A percentile compares a stretch with the other conserved stretches of the same genome.
Conservation (phyloP, 2,113 vertebrate species). For the Tor tambroides region DNA sequence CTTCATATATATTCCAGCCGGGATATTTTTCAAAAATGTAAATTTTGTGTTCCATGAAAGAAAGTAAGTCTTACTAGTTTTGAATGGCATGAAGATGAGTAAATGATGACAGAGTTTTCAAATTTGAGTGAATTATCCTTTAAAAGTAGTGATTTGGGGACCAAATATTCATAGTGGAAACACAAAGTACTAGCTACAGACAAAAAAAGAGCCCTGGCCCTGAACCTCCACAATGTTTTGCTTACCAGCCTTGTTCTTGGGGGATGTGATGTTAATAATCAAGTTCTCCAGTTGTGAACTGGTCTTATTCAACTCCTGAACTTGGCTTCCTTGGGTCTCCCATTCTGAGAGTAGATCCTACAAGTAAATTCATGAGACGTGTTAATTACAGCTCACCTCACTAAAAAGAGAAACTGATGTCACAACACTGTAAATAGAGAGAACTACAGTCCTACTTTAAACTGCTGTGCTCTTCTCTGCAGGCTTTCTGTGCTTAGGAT, state of each 20-base stretch:
- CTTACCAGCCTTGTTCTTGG: slow-evolving; percentile 81
- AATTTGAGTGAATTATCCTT: neutral
- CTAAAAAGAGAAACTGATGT: slow-evolving; percentile 11
- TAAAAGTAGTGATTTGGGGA: neutral
- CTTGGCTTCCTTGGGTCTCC: slow-evolving; percentile 78
- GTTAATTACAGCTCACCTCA: slow-evolving; percentile 16
- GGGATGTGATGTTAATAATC: slow-evolving; percentile 89
- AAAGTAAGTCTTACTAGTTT: neutral
- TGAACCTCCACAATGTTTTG: slow-evolving; percentile 56
- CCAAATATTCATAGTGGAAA: neutral
- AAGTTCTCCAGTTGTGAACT: slow-evolving; percentile 89
- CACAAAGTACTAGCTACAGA: neutral
- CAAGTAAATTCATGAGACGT: neutral
- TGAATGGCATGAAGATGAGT: neutral
- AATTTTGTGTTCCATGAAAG: neutral
- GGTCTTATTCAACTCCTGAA: slow-evolving; percentile 85
- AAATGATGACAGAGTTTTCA: neutral
- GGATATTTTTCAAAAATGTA: too few relatives aligned
- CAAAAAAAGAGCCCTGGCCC: neutral
- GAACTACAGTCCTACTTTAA: slow-evolving; percentile 79
- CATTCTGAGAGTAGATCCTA: slow-evolving; percentile 88
- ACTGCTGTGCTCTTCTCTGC: slow-evolving; percentile 83
- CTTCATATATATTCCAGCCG: too few relatives aligned
- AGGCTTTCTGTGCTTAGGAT: slow-evolving; percentile 82
- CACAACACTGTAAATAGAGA: slow-evolving; percentile 3